Evolutionary conservation across 2,888 invertebrate species (phyloP), one percentile per base, ranked within the genome.

Genomic region (Platycheirus rosarum): DNA sequence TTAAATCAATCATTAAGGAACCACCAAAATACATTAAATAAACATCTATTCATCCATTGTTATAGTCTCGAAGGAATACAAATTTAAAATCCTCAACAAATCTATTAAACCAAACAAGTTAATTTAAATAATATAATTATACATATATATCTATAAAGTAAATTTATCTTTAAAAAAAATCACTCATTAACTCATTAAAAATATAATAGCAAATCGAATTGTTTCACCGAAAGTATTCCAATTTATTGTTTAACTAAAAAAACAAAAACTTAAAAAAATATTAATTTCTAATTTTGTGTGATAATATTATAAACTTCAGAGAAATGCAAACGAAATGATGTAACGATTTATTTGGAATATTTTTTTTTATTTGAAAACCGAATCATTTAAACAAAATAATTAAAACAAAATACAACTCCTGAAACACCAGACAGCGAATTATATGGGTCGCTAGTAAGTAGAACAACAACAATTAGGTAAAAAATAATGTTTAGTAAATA

Each of bases 261-360:
- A n/a, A n/a, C n/a, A 32, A 44, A 68, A 73, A 73, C 32, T 53
- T 69, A 37, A 60, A 76, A 37, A 40, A 44, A 23, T 55, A 51
- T 23, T 9, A 14, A 63, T 66, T 44, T 69, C 65, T 80, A 70
- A 80, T 76, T 80, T 80, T 76, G 80, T 80, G 80, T 80, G 80
- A 80, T 80, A 80, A 75, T 80, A 74, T 75, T 46, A 62, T 62
- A 11, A 44, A 44, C n/a, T n/a, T n/a, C n/a, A n/a, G n/a, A 37
- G 26, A 69, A 53, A 57, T n/a, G 29, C 8, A 79, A 53, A 68
- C 60, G 57, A 62, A 65, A 46, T 53, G 48, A 65, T 70, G 71
- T 75, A 75, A 71, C 68, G 66, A 29, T 73, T 65, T 80, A 35
- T 35, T 63, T 82, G 75, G 63, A 55, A 75, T 44, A 48, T 68